A percentile compares a stretch with the other conserved stretches of the same genome.
Evolutionary conservation across 2,888 invertebrate species (phyloP).

Genomic region (Cephus rjabovi): DNA sequence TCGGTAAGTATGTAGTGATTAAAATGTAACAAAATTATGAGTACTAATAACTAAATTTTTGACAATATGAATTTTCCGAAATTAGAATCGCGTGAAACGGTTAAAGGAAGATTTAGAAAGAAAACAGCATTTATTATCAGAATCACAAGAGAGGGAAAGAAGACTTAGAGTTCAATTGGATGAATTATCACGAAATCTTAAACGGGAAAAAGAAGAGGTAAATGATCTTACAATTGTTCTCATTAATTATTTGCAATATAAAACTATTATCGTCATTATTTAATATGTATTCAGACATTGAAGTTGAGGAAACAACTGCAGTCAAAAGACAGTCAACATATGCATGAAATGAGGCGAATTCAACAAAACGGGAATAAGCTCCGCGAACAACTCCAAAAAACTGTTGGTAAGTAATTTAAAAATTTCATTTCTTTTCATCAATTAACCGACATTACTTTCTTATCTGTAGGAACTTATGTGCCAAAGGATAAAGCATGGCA

Average conservation of each 20-base stretch:
- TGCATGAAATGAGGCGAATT: constrained; percentile 45
- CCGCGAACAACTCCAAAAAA: constrained; percentile 44
- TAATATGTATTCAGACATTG: constrained; percentile 25
- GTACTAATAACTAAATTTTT: neutral
- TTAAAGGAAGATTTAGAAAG: constrained; percentile 42
- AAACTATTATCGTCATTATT: neutral
- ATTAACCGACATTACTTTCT: neutral
- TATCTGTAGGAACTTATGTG: constrained; percentile 33
- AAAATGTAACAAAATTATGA: neutral
- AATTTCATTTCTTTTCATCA: neutral
- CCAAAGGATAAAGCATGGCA: constrained; percentile 34
- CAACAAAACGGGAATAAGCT: constrained; percentile 41
- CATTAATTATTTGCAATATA: neutral
- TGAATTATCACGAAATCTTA: constrained; percentile 35
- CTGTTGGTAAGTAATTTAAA: constrained; percentile 35
- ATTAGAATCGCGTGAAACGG: constrained; percentile 46
- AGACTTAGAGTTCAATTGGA: constrained; percentile 39
- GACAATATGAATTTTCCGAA: neutral
- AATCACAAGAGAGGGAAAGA: constrained; percentile 41
- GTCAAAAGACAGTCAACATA: constrained; percentile 47
- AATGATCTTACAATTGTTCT: neutral
- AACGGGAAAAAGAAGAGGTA: constrained; percentile 47
- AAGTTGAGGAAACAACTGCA: constrained; percentile 45
- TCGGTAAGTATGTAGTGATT: constrained; percentile 2
- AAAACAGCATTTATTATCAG: constrained; percentile 33